These are phyloP conservation scores for Drosophila merina DNA, from an alignment of 2,888 invertebrate species.

Conservation along the genomic window DNA sequence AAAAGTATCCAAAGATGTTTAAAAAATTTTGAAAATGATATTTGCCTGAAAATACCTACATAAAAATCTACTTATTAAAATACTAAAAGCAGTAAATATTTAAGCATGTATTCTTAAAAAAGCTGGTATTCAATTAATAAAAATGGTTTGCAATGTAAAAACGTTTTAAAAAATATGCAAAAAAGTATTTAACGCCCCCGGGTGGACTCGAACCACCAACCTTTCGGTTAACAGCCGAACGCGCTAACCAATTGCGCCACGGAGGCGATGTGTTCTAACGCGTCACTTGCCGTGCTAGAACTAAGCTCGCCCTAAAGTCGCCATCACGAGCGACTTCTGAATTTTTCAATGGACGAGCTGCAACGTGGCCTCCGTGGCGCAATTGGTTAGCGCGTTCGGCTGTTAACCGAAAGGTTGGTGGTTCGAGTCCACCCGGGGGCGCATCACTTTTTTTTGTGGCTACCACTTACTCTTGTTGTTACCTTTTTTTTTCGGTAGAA, in stretches of 20 bases:
- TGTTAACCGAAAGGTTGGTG: slow-evolving; percentile 99
- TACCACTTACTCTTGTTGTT: neutral
- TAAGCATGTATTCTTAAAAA: no score
- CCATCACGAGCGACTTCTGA: neutral
- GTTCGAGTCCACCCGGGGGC: slow-evolving; percentile 99
- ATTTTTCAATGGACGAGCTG: neutral
- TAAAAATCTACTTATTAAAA: no score
- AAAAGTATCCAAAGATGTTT: no score
- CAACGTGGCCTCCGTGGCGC: slow-evolving; percentile 89
- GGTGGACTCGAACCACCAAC: slow-evolving; percentile 99
- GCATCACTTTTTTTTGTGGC: slow-evolving; percentile 73
- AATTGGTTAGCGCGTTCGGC: slow-evolving; percentile 99
- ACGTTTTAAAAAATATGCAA: neutral
- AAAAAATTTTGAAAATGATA: no score
- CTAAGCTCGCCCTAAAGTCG: neutral
- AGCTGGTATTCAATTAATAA: no score
- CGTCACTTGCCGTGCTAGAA: slow-evolving; percentile 1
- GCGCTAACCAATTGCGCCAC: slow-evolving; percentile 98
- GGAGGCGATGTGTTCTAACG: slow-evolving; percentile 82
- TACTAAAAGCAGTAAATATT: no score
- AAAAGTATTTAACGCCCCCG: slow-evolving; percentile 88
- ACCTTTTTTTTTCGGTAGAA: neutral
- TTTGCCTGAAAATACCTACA: no score
- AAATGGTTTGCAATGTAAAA: no score
- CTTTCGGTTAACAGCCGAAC: slow-evolving; percentile 99